phyloP scores from a whole-genome alignment of 2,888 invertebrate genomes.

The Brassicogethes aeneus region DNA sequence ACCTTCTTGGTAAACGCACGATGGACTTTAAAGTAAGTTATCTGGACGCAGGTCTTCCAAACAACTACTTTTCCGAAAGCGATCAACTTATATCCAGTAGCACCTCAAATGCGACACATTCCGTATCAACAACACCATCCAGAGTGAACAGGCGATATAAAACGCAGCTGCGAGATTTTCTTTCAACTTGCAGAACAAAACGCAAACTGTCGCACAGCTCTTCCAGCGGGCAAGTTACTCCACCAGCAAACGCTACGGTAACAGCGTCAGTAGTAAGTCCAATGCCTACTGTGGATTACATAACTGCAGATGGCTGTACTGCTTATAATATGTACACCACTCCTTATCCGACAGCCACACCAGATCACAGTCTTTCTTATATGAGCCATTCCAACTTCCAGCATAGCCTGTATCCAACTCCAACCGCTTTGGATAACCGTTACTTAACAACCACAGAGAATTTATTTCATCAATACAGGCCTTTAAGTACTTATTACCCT shows the following conservation, averaged over 20 bases:
- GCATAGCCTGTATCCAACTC: conserved; percentile 49
- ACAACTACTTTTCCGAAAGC: conserved; percentile 80
- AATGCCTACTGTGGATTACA: conserved; percentile 57
- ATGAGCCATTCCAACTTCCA: conserved; percentile 65
- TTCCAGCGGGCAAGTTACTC: conserved; percentile 35
- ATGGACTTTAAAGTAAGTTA: conserved; percentile 99
- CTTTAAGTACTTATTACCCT: conserved; percentile 74
- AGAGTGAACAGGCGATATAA: conserved; percentile 85
- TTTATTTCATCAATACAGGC: conserved; percentile 82
- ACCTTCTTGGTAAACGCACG: conserved; percentile 92
- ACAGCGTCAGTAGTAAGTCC: conserved; percentile 45
- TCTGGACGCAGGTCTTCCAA: conserved; percentile 86
- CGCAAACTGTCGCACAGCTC: conserved; percentile 37
- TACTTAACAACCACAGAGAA: conserved; percentile 73
- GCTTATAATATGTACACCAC: conserved; percentile 59
- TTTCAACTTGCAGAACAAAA: conserved; percentile 72
- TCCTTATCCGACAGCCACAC: conserved; percentile 62
- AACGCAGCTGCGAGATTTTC: conserved; percentile 84
- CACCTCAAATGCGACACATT: conserved; percentile 41
- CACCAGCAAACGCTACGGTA: conserved; percentile 36
- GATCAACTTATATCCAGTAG: conserved; percentile 63
- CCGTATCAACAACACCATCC: conserved; percentile 53
- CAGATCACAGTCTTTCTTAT: conserved; percentile 54
- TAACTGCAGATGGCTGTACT: conserved; percentile 53
- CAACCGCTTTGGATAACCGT: conserved; percentile 45